Evolutionary conservation across 2,888 invertebrate species (phyloP), one percentile per base, ranked within the genome.

Genomic region (Macroteleia sp.): DNA sequence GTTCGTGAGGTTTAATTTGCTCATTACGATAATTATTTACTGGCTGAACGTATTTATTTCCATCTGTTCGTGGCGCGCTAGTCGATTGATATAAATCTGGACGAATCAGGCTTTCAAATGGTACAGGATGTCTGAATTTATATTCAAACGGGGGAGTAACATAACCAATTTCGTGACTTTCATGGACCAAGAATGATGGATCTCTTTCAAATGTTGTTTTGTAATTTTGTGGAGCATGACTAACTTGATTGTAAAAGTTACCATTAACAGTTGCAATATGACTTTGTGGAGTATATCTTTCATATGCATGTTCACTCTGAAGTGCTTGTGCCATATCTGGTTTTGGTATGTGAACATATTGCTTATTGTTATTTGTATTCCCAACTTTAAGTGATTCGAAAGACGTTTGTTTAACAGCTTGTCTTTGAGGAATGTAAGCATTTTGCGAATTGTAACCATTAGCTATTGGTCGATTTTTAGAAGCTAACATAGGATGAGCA

Each of bases 141-240:
- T 82, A 86, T 0, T 82, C 70, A 0, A 85, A 81, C 0, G 88
- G 78, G 0, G 89, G 88, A 0, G 89, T 90, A 2, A 83, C 87
- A 67, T 88, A 90, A 14, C 87, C 88, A n/a, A 89, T 77, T 48
- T 90, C 90, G 59, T 90, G 90, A 17, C 89, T 90, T 71, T 90
- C 90, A 80, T 90, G 89, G 0, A 90, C 88, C 12, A 90, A 67
- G 50, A 87, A 90, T 3, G 88, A 81, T 0, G 89, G 90, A 50
- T 90, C 87, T 16, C 89, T 82, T 56, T 90, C 90, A 75, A 81
- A 87, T 3, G 78, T 83, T 0, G 86, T 80, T 59, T 89, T 89
- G 59, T 86, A 88, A 16, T 80, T 78, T n/a, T 84, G 84, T 0
- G 83, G 10, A 0, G 86, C 86, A 48, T 90, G 89, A 36, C 86